Percentiles rank a stretch among this genome's conserved stretches.
These are phyloP conservation scores for Labeo calbasu DNA, from an alignment of 2,797 vertebrate genomes.

Conservation along the genomic window DNA sequence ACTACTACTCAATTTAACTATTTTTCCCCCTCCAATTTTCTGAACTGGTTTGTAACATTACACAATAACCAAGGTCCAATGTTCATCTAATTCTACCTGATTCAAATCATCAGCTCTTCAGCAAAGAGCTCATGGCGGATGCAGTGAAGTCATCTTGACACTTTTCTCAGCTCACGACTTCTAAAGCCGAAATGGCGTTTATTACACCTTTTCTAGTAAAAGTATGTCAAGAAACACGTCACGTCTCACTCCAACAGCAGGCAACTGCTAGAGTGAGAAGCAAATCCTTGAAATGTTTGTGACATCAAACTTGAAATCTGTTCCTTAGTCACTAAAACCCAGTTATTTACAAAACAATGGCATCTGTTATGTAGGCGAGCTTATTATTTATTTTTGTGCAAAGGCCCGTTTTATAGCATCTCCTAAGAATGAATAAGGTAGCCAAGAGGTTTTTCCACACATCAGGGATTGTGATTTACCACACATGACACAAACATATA, in stretches of 20 bases:
- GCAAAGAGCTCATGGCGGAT: not conserved
- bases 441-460: slow-evolving; percentile 21
- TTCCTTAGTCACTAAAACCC: slow-evolving; percentile 27
- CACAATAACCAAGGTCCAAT: not conserved
- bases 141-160: not conserved
- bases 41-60: not conserved
- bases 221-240: not conserved
- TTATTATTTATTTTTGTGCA: slow-evolving; percentile 6
- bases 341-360: slow-evolving; percentile 44
- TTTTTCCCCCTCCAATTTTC: not conserved
- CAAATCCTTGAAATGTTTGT: not conserved
- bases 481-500: no score
- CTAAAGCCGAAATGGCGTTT: slow-evolving; percentile 5
- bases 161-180: slow-evolving; percentile 23
- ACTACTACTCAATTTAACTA: not conserved
- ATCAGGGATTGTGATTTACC: no score
- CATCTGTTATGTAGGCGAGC: slow-evolving; percentile 58
- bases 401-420: slow-evolving; percentile 42
- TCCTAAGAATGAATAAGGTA: slow-evolving; percentile 16
- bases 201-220: slow-evolving; percentile 5
- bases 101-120: not conserved
- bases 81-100: not conserved
- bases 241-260: not conserved
- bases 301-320: slow-evolving; percentile 40
- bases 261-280: slow-evolving; percentile 22